phyloP scores from a whole-genome alignment of 2,113 vertebrate genomes.

The Acrocephalus arundinaceus region DNA sequence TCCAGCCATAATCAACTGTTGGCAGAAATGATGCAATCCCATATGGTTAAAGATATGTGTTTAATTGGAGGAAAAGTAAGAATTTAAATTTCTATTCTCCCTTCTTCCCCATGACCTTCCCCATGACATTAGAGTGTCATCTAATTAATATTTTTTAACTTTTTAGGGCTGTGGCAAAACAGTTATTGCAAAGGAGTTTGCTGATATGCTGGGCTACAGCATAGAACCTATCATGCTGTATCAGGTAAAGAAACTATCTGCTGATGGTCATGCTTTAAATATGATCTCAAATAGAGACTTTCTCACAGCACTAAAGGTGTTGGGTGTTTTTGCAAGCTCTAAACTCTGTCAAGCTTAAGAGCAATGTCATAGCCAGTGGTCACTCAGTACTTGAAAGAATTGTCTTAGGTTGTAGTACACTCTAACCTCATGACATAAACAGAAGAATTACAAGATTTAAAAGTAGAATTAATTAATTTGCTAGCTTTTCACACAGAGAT shows the following conservation, averaged over 20 bases:
- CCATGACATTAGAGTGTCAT: neutral
- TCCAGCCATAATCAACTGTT: conserved; percentile 84
- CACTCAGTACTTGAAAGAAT: neutral
- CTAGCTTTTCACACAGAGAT: neutral
- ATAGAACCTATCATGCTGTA: conserved; percentile 94
- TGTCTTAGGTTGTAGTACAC: neutral
- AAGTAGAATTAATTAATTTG: neutral
- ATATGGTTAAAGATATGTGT: conserved; percentile 95
- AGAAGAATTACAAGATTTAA: neutral
- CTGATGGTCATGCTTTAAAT: neutral
- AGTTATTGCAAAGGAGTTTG: conserved; percentile 88
- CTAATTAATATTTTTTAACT: neutral
- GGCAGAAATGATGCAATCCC: conserved; percentile 94
- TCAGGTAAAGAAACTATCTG: conserved; percentile 79
- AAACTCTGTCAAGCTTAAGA: neutral
- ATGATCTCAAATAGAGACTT: neutral
- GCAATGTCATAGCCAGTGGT: neutral
- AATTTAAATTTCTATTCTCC: neutral
- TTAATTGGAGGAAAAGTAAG: conserved; percentile 95
- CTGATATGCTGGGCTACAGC: conserved; percentile 87
- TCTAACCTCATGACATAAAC: neutral
- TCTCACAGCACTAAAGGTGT: neutral
- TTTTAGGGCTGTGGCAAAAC: conserved; percentile 95
- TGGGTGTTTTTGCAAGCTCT: neutral
- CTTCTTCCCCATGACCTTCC: neutral